These are phyloP conservation scores for Subacronicta megacephala DNA, from an alignment of 2,888 invertebrate genomes.

Conservation along the genomic window DNA sequence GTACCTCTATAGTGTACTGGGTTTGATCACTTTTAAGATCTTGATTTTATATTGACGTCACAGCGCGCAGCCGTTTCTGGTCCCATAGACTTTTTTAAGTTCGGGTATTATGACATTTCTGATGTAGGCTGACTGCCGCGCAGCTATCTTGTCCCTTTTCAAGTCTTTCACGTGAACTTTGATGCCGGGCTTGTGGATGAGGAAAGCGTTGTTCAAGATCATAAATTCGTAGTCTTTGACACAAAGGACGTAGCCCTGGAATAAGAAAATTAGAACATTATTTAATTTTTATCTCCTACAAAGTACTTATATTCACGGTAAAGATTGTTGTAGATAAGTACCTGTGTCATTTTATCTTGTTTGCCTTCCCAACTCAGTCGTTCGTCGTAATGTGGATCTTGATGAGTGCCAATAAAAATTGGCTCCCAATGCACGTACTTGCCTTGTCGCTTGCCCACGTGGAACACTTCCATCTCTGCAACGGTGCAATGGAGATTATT, in stretches of 20 bases:
- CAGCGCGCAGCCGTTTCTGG: constrained; percentile 94
- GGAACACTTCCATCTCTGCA: constrained; percentile 93
- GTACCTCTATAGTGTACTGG: constrained; percentile 40
- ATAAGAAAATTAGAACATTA: constrained; percentile 34
- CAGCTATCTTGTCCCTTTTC: constrained; percentile 93
- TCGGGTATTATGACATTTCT: constrained; percentile 95
- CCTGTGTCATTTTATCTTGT: constrained; percentile 99
- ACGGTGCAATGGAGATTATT: constrained; percentile 37
- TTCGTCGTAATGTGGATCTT: constrained; percentile 97
- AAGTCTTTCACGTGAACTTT: constrained; percentile 95
- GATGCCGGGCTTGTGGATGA: constrained; percentile 97
- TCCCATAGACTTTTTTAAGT: constrained; percentile 95
- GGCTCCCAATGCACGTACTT: constrained; percentile 97
- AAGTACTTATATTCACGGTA: not conserved
- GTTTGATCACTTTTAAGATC: constrained; percentile 42
- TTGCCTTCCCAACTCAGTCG: constrained; percentile 98
- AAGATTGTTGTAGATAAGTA: constrained; percentile 72
- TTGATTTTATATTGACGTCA: constrained; percentile 71
- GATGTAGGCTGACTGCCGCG: constrained; percentile 94
- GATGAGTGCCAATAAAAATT: constrained; percentile 97
- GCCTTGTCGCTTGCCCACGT: constrained; percentile 94
- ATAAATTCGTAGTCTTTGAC: constrained; percentile 97
- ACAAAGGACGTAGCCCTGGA: constrained; percentile 96
- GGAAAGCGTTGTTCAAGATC: constrained; percentile 97
- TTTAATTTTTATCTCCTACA: not conserved